These are phyloP conservation scores for Dasyornis broadbenti DNA, from an alignment of 2,113 vertebrate species.

Conservation along the genomic window DNA sequence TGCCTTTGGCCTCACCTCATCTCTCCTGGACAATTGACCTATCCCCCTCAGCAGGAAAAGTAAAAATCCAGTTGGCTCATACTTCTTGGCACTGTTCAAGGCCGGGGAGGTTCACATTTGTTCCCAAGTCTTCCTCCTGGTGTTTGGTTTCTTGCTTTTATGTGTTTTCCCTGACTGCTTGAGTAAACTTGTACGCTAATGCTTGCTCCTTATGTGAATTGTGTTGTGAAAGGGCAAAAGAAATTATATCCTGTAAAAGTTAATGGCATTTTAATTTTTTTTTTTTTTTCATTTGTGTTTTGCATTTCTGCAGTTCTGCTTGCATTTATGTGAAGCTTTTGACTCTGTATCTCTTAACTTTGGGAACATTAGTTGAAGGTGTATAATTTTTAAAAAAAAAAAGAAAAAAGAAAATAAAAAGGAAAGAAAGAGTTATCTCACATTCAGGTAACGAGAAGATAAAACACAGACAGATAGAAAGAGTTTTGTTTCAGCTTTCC, in stretches of 20 bases:
- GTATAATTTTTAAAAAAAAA: neutral
- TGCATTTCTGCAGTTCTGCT: neutral
- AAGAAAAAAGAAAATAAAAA: rapidly evolving
- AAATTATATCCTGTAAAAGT: neutral
- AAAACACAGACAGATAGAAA: neutral
- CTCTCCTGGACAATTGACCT: neutral
- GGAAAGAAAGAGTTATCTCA: rapidly evolving
- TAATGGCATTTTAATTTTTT: neutral
- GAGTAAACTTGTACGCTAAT: neutral
- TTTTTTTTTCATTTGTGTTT: neutral
- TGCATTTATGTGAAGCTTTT: neutral
- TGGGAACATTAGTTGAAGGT: neutral
- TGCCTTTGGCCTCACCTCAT: neutral
- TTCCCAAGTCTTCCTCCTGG: neutral
- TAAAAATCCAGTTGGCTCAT: neutral
- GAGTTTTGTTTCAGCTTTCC: neutral
- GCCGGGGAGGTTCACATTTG: neutral
- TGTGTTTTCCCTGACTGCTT: neutral
- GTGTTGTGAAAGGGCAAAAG: neutral
- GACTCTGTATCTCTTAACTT: neutral
- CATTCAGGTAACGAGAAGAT: neutral
- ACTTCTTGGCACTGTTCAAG: neutral
- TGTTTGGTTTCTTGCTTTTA: neutral
- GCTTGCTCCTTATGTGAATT: neutral
- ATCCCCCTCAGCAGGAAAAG: neutral